Evolutionary conservation across 2,888 invertebrate species (phyloP).

Genomic region (Zygogramma bicolorata): DNA sequence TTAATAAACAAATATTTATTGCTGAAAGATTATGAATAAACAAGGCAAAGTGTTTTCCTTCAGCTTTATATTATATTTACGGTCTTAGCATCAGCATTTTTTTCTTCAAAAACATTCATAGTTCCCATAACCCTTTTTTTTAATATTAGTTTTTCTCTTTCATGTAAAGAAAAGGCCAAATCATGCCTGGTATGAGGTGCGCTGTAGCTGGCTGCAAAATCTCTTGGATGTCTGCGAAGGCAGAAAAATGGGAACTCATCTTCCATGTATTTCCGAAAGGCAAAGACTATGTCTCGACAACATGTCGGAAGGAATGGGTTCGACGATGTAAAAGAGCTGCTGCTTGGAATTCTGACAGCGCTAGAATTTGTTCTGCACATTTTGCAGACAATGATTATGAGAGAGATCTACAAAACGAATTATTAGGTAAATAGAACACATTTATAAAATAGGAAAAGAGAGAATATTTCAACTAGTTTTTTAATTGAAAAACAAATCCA

Average conservation of each 20-base stretch:
- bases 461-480: too few relatives aligned
- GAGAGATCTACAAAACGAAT: conserved; percentile 29
- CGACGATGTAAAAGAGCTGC: conserved; percentile 24
- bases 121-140: too few relatives aligned
- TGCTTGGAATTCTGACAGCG: conserved; percentile 25
- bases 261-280: conserved; percentile 14
- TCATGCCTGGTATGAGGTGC: conserved; percentile 28
- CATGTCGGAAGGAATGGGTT: conserved; percentile 28
- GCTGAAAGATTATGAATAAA: too few relatives aligned
- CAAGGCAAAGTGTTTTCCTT: too few relatives aligned
- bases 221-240: neutral
- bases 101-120: too few relatives aligned
- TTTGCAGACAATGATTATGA: conserved; percentile 32
- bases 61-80: too few relatives aligned
- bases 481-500: too few relatives aligned
- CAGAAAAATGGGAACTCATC: neutral
- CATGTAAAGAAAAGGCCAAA: neutral
- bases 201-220: conserved; percentile 23
- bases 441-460: neutral
- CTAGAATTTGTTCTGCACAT: conserved; percentile 30
- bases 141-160: too few relatives aligned
- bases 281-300: conserved; percentile 20
- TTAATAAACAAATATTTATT: too few relatives aligned
- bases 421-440: conserved; percentile 18
- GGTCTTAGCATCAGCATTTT: too few relatives aligned